phyloP scores from a whole-genome alignment of 2,113 vertebrate genomes.

The Pangasianodon gigas region DNA sequence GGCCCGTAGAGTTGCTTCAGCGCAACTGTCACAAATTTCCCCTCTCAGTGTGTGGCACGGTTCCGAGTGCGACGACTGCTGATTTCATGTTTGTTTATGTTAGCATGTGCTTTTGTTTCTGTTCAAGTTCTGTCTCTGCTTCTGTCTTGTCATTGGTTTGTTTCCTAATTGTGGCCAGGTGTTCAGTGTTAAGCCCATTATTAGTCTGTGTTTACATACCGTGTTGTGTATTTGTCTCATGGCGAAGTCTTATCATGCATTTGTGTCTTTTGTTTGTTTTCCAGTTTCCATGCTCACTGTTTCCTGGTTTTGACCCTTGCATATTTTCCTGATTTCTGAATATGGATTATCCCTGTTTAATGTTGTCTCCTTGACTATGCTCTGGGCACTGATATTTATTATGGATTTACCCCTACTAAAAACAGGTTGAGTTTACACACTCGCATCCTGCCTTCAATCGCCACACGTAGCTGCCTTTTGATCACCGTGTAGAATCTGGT shows the following conservation, averaged over 20 bases:
- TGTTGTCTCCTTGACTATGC: neutral
- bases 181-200: neutral
- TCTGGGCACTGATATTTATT: neutral
- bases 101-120: neutral
- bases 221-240: neutral
- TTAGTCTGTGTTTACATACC: neutral
- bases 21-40: neutral
- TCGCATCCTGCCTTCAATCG: neutral
- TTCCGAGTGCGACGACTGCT: too few relatives aligned
- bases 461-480: neutral
- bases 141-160: neutral
- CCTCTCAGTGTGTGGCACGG: neutral
- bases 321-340: neutral
- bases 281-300: neutral
- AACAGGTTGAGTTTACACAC: neutral
- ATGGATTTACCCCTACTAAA: neutral
- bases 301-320: neutral
- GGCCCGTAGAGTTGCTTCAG: neutral
- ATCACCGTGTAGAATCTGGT: neutral
- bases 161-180: neutral
- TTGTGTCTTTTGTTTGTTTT: neutral
- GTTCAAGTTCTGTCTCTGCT: neutral
- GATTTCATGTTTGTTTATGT: neutral
- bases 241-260: neutral
- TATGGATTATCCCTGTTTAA: neutral